Evolutionary conservation across 2,797 vertebrate species (phyloP).

Genomic region (Echeneis naucrates): DNA sequence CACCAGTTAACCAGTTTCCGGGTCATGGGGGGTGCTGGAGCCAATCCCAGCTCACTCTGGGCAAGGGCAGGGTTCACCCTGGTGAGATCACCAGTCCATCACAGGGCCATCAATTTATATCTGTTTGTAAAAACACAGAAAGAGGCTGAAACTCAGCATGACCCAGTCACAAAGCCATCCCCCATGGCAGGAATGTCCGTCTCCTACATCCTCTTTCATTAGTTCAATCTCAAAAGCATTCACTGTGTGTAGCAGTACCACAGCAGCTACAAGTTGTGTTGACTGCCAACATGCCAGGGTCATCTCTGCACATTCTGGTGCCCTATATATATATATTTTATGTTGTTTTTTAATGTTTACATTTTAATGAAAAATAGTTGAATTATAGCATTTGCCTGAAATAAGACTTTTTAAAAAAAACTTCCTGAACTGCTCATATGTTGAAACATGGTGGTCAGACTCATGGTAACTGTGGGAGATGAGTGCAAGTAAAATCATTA

Average conservation of each 20-base stretch:
- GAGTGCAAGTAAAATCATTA: not conserved
- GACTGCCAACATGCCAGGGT: conserved; percentile 17
- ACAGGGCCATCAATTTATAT: conserved; percentile 5
- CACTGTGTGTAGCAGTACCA: conserved; percentile 24
- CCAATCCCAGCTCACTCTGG: too few relatives aligned
- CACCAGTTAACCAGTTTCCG: too few relatives aligned
- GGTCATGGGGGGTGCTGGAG: too few relatives aligned
- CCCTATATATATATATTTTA: too few relatives aligned
- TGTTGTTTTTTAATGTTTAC: too few relatives aligned
- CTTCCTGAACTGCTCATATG: not conserved
- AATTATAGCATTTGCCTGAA: too few relatives aligned
- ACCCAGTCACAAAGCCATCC: conserved; percentile 12
- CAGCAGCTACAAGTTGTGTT: conserved; percentile 15
- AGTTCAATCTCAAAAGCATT: conserved; percentile 47
- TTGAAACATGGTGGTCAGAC: too few relatives aligned
- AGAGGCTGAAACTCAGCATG: conserved; percentile 20
- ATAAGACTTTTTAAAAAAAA: too few relatives aligned
- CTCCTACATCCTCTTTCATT: conserved; percentile 27
- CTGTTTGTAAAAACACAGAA: conserved; percentile 15
- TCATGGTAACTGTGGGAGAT: not conserved
- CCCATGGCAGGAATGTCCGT: conserved; percentile 19
- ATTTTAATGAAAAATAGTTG: too few relatives aligned
- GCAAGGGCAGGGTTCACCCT: too few relatives aligned
- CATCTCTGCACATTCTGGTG: not conserved
- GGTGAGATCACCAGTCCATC: too few relatives aligned